Conservation (phyloP, 2,113 vertebrate genomes). For the Murina feae region DNA sequence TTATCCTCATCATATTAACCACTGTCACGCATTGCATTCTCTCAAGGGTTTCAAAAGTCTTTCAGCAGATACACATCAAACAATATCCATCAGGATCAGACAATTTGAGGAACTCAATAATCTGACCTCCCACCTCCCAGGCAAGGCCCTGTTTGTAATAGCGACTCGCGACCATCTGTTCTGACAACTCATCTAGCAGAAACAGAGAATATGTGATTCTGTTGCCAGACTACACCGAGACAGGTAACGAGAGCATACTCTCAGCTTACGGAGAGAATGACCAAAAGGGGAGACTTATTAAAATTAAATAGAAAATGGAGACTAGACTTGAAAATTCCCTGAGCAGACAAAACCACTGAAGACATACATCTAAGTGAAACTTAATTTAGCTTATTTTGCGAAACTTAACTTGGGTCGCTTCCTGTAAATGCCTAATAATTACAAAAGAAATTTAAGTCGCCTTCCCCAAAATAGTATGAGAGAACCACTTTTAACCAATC, state of each 20-base stretch:
- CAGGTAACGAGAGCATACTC: neutral
- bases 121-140: neutral
- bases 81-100: neutral
- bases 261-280: neutral
- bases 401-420: neutral
- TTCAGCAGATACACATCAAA: neutral
- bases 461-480: neutral
- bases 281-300: neutral
- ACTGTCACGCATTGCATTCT: neutral
- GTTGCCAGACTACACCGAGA: fast-evolving
- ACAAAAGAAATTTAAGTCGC: neutral
- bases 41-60: neutral
- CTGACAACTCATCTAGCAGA: neutral
- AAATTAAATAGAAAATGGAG: neutral
- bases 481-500: neutral
- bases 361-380: neutral
- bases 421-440: neutral
- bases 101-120: neutral
- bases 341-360: neutral
- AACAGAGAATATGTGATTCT: neutral
- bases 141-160: neutral
- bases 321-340: neutral
- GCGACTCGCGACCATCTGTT: neutral
- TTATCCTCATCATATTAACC: neutral
- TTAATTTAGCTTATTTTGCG: neutral